Base-by-base conservation (phyloP, 2,797 vertebrate genomes). In the Coilia nasus region DNA sequence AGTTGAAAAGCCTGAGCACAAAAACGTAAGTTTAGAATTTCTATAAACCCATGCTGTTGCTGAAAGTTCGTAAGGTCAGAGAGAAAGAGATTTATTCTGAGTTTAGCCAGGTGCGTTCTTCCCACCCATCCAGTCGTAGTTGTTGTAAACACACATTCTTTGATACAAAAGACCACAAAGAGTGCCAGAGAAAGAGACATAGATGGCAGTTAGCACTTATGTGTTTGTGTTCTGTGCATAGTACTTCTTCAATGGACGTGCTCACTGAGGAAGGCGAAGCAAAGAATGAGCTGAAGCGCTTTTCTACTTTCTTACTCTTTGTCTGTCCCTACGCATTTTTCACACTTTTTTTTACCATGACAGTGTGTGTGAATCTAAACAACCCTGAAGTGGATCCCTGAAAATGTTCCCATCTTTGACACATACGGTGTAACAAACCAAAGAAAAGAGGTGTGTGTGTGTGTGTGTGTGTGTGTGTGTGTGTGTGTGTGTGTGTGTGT, bases 331-430 rank as follows among this genome's bases (percentile, higher is more conserved):
- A 89, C 88, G 88, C 75, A 31, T 35, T 67, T 81, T 86, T 60
- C 21, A 21, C 23, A 11, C 28, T 90, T 91, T 92, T 94, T 90
- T 91, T 90, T 89, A 84, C 62, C 84, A 89, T 93, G 94, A 95
- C 95, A 96, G 94, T 94, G 91, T 90, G 88, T 94, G 94, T 92
- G 91, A 90, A 78, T 89, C 87, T 87, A 86, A 92, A 92, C 90
- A 88, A 91, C 91, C 14, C 90, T 41, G 87, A 81, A 91, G 89
- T 60, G 71, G 94, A 96, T 96, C 94, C 91, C 95, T 96, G 92
- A 87, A 89, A 93, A 91, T 88, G 89, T 88, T 88, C 95, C 91
- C 93, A 93, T 94, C 94, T 94, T 91, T 95, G 92, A 94, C 94
- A 94, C 81, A 15, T 56, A 57, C n/a, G 83, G 86, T 44, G 90